These are phyloP conservation scores for Drosophila sordidula DNA, from an alignment of 2,888 invertebrate species.

Conservation along the genomic window DNA sequence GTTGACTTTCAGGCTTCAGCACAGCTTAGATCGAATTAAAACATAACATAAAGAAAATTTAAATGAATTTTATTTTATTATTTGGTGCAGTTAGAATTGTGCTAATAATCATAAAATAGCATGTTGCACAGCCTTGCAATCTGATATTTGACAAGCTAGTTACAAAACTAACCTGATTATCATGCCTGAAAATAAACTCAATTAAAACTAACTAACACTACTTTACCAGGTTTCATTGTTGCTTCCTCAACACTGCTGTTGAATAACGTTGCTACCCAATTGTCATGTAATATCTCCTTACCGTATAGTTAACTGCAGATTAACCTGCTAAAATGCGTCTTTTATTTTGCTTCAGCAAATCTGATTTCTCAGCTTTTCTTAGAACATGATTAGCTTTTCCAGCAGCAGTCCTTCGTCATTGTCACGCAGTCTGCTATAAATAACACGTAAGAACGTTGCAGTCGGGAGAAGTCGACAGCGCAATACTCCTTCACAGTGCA, in stretches of 20 bases:
- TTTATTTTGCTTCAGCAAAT: background rate
- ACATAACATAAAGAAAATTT: no score
- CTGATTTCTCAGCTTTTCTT: slow-evolving; percentile 7
- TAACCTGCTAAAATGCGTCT: background rate
- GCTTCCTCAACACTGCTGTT: background rate
- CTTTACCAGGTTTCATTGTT: background rate
- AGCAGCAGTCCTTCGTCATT: slow-evolving; percentile 3
- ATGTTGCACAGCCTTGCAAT: no score
- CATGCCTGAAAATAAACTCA: no score
- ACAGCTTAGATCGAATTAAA: no score
- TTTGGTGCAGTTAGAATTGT: no score
- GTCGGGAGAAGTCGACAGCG: no score
- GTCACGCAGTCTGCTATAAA: slow-evolving; percentile 38
- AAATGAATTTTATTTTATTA: no score
- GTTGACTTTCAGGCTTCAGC: background rate
- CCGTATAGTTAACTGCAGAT: background rate
- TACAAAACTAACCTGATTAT: no score
- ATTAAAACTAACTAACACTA: background rate
- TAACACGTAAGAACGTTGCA: background rate
- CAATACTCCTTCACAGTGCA: no score
- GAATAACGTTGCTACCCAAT: background rate
- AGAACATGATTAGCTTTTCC: background rate
- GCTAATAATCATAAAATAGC: no score
- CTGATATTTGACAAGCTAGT: no score
- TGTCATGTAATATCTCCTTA: background rate